Conservation (phyloP, 1,140 invertebrate species). For the Mactra quadrangularis region DNA sequence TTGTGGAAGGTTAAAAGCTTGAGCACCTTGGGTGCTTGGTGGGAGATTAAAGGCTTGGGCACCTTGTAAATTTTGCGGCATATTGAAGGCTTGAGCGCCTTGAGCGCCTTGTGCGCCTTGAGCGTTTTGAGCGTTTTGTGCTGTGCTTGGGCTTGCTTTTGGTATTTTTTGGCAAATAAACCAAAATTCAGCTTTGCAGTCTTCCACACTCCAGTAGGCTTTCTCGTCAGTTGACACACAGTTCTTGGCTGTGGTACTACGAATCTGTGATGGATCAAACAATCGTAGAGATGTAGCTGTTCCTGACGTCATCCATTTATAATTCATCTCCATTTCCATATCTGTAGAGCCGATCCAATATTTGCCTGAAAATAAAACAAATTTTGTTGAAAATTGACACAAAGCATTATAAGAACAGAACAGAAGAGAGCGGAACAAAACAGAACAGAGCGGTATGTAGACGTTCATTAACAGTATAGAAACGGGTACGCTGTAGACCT, state of each 20-base stretch:
- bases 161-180: conserved; percentile 42
- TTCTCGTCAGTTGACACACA: conserved; percentile 37
- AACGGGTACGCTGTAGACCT: too few species aligned
- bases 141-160: too few species aligned
- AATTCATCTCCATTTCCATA: conserved; percentile 12
- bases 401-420: neutral
- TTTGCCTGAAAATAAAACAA: conserved; percentile 39
- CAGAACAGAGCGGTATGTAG: neutral
- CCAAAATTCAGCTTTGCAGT: conserved; percentile 14
- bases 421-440: neutral
- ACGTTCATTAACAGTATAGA: neutral
- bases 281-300: neutral
- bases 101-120: too few species aligned
- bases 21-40: too few species aligned
- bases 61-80: too few species aligned
- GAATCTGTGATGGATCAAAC: neutral
- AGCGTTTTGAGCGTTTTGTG: too few species aligned
- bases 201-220: conserved; percentile 11
- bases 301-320: conserved; percentile 24
- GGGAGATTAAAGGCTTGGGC: too few species aligned
- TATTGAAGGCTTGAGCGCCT: too few species aligned
- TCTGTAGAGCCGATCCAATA: conserved; percentile 47
- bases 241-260: conserved; percentile 2
- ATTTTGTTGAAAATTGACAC: too few species aligned
- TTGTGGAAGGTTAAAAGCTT: too few species aligned